Base-by-base conservation (phyloP, 2,797 vertebrate species). In the Morus bassanus region DNA sequence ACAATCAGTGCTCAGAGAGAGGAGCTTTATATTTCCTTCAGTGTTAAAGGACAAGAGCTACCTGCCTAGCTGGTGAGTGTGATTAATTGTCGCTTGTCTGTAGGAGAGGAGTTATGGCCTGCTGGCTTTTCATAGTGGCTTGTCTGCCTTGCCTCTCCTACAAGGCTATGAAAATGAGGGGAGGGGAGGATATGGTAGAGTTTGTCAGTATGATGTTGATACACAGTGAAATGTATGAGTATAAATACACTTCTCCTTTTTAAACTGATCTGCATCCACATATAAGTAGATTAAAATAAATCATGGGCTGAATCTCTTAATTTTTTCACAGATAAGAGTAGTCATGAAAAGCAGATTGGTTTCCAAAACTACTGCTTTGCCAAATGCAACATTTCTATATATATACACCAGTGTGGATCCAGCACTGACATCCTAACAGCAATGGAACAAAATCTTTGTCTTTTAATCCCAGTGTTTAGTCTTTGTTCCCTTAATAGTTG, bases 31-130 rank as follows among this genome's bases (percentile, higher is more conserved):
- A 76, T 95, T 95, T 95, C 73, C 89, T 88, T 70, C 85, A 63
- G 39, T 51, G 68, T 85, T 89, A 93, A 89, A 96, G 94, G 92
- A 96, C 91, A 95, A 94, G 89, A 91, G 85, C 83, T 97, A 92
- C 95, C 84, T 95, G 83, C 63, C 84, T 94, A 3, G 33, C 91
- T 87, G 78, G 72, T 9, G 25, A 91, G 82, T 56, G 68, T 95
- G 96, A 96, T 96, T 96, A 96, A 97, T 96, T 95, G 94, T 95
- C 1, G 1, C 88, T 77, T 95, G 92, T 96, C 91, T 89, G 61
- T 72, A 83, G 73, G 45, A 80, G 78, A 93, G 77, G 76, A 96
- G 73, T 97, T 97, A 95, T 86, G 78, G 88, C 83, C 93, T 96
- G 78, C 67, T 95, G 81, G 68, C 79, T 93, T 91, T 90, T 93